These are phyloP conservation scores for Trypoxylon attenuatum DNA, from an alignment of 2,888 invertebrate genomes.

Conservation along the genomic window DNA sequence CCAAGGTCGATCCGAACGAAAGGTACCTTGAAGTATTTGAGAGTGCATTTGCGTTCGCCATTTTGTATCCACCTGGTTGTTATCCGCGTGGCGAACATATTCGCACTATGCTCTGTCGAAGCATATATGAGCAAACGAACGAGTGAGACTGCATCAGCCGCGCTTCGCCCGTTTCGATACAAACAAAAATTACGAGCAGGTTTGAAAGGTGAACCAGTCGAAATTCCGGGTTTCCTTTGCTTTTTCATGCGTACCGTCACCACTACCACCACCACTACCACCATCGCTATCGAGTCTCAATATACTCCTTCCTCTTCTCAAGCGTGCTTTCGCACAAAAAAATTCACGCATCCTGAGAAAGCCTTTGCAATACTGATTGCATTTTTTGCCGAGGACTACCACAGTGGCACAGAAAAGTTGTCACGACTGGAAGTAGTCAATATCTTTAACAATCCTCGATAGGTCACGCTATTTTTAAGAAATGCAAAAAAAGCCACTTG, in stretches of 20 bases:
- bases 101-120: too few relatives aligned
- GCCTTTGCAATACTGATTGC: neutral
- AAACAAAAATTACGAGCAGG: constrained; percentile 37
- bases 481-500: too few relatives aligned
- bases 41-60: constrained; percentile 55
- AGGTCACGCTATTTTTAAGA: too few relatives aligned
- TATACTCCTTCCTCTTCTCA: constrained; percentile 17
- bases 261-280: too few relatives aligned
- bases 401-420: neutral
- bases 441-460: too few relatives aligned
- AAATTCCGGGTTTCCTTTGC: constrained; percentile 50
- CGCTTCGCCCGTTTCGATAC: constrained; percentile 19
- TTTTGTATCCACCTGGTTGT: constrained; percentile 60
- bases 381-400: neutral
- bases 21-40: constrained; percentile 37
- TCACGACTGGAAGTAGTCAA: neutral
- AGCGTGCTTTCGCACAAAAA: neutral
- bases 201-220: constrained; percentile 56
- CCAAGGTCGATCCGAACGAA: constrained; percentile 65
- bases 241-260: constrained; percentile 12
- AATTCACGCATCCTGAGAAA: constrained; percentile 11
- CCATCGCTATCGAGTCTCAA: too few relatives aligned
- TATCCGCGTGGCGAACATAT: constrained; percentile 49
- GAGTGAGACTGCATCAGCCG: too few relatives aligned
- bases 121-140: too few relatives aligned